These are phyloP conservation scores for Calephelis nemesis DNA, from an alignment of 1,140 invertebrate species.

Conservation along the genomic window DNA sequence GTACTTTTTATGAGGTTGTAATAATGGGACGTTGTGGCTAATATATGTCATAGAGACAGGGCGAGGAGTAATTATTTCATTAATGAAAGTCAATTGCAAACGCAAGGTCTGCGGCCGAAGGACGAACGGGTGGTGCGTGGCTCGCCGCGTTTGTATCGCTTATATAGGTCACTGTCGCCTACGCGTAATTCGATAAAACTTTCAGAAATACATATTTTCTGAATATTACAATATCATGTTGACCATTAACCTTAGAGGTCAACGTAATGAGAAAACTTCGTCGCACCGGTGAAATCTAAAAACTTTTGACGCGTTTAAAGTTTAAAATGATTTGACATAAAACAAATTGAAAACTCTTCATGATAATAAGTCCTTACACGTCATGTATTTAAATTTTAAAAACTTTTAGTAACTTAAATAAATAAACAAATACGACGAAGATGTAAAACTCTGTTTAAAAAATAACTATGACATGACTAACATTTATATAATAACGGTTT, in stretches of 20 bases:
- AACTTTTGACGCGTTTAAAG: not conserved
- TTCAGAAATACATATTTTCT: slow-evolving; percentile 29
- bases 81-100: slow-evolving; percentile 31
- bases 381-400: too few species aligned
- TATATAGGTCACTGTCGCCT: slow-evolving; percentile 73
- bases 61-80: slow-evolving; percentile 31
- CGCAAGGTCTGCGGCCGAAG: slow-evolving; percentile 39
- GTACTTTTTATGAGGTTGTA: not conserved
- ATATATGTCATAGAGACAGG: slow-evolving; percentile 21
- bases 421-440: too few species aligned
- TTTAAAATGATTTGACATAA: not conserved
- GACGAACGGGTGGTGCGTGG: slow-evolving; percentile 51
- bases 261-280: not conserved
- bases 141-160: slow-evolving; percentile 44
- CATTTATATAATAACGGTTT: slow-evolving; percentile 28
- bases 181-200: slow-evolving; percentile 72
- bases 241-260: not conserved
- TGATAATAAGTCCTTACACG: too few species aligned
- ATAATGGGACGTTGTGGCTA: slow-evolving; percentile 6
- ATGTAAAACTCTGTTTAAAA: not conserved
- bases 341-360: too few species aligned
- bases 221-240: not conserved
- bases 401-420: too few species aligned
- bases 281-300: not conserved
- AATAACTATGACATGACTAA: slow-evolving; percentile 21